Conservation (phyloP, 1,140 invertebrate genomes). For the Lordiphosa stackelbergi region DNA sequence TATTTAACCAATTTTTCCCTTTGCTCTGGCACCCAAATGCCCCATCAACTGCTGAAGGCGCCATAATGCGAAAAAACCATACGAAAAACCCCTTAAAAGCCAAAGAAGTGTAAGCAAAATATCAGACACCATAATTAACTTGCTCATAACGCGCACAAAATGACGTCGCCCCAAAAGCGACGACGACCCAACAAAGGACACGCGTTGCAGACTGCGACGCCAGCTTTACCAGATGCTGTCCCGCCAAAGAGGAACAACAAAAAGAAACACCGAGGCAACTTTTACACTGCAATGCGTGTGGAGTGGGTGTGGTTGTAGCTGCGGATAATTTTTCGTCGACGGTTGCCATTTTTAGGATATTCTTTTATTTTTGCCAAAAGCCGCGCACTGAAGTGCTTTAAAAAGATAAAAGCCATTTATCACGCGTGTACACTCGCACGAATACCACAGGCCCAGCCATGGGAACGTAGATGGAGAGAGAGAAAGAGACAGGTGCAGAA, state of each 20-base stretch:
- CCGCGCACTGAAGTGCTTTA: slow-evolving; percentile 67
- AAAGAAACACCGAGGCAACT: slow-evolving; percentile 18
- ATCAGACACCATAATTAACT: slow-evolving; percentile 74
- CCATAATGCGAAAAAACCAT: slow-evolving; percentile 5
- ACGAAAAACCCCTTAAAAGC: slow-evolving; percentile 3
- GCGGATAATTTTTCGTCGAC: slow-evolving; percentile 43
- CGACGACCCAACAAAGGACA: slow-evolving; percentile 18
- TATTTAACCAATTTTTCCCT: no score
- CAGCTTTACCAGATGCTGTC: slow-evolving; percentile 45
- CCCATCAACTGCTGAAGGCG: background rate
- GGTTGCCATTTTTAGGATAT: slow-evolving; percentile 17
- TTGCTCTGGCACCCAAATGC: no score
- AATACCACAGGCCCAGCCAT: slow-evolving; percentile 3
- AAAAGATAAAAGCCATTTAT: slow-evolving; percentile 75
- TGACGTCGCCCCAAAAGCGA: slow-evolving; percentile 31
- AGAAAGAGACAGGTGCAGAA: slow-evolving; percentile 33
- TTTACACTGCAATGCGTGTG: slow-evolving; percentile 19
- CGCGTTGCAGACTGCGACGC: slow-evolving; percentile 17
- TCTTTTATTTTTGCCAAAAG: slow-evolving; percentile 27
- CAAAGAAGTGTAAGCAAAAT: slow-evolving; percentile 41
- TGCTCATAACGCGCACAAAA: slow-evolving; percentile 60
- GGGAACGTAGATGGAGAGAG: background rate
- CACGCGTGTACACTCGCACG: slow-evolving; percentile 50
- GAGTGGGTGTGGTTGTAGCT: slow-evolving; percentile 45
- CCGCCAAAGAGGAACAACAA: slow-evolving; percentile 4